Percentiles rank a stretch among this genome's conserved stretches.
phyloP scores from a whole-genome alignment of 2,888 invertebrate species.

The Ochropleura leucogaster region DNA sequence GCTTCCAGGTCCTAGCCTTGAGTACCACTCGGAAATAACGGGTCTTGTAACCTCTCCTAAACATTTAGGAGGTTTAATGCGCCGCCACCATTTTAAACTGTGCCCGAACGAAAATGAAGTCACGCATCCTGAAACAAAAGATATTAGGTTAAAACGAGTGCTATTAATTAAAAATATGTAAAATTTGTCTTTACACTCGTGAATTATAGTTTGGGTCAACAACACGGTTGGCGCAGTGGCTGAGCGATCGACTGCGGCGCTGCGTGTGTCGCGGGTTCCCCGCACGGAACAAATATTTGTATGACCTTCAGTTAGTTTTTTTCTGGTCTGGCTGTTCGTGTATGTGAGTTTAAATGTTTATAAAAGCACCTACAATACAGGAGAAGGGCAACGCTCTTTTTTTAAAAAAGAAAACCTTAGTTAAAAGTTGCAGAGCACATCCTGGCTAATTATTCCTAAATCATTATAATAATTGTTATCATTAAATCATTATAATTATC shows the following conservation, averaged over 20 bases:
- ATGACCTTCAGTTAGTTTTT: too few species aligned
- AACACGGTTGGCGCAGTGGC: background rate
- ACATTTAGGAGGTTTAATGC: slow-evolving; percentile 79
- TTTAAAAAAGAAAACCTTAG: too few species aligned
- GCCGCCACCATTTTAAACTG: slow-evolving; percentile 52
- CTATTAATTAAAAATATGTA: background rate
- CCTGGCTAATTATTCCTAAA: background rate
- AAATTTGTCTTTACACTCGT: background rate
- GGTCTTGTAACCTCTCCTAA: slow-evolving; percentile 81
- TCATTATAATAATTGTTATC: too few species aligned
- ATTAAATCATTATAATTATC: background rate
- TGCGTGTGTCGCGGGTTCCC: too few species aligned
- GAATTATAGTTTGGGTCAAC: background rate
- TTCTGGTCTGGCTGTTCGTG: too few species aligned
- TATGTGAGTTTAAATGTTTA: too few species aligned
- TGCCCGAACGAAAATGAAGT: slow-evolving; percentile 15
- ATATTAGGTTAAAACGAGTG: background rate
- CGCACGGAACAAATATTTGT: too few species aligned
- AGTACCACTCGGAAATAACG: slow-evolving; percentile 84
- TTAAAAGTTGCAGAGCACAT: background rate
- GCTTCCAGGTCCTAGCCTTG: slow-evolving; percentile 81
- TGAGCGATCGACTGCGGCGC: too few species aligned
- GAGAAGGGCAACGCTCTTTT: too few species aligned
- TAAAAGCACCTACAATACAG: too few species aligned
- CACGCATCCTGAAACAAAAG: slow-evolving; percentile 61